Base-by-base conservation (phyloP, 2,888 invertebrate species). In the Dryocosmus kuriphilus region DNA sequence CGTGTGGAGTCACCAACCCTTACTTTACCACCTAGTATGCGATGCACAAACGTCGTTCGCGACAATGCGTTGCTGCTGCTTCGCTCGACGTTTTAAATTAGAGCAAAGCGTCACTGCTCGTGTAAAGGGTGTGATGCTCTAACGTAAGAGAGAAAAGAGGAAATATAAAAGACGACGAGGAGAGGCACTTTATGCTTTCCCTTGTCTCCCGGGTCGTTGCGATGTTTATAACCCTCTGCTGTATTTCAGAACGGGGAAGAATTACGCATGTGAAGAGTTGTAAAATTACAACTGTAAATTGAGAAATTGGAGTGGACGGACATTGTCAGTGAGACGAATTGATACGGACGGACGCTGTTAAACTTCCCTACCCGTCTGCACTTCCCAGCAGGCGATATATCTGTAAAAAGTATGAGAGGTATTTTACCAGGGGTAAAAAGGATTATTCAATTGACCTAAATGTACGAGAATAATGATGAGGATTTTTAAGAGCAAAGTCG, bases 71-170 rank as follows among this genome's bases (percentile, higher is more conserved):
- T 71, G 46, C 71, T 51, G 83, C 80, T 85, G 73, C 81, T 75
- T 74, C 74, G 75, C 78, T 55, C 76, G 76, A 74, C 85, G 81
- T 77, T 87, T 87, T 85, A 85, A 86, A 87, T 87, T 86, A 86
- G 85, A 85, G 78, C 83, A 77, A 61, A 55, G 75, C 74, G 57
- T 79, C 76, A 30, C 77, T 67, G 61, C 61, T 46, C 57, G 41
- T 61, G 30, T 55, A 75, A 32, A 55, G 19, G 65, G 60, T 32
- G 41, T 46, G 30, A 51, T 46, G 74, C 38, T 51, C 51, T 75
- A 73, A 76, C 61, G 75, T 75, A 74, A 60, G 57, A 75, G 77
- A 57, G 38, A n/a, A n/a, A n/a, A n/a, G 24, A 22, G 19, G 76
- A 7, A n/a, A 75, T 9, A 62, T 61, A 57, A 78, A 57, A 63